Evolutionary conservation across 2,113 vertebrate species (phyloP).

Genomic region (Calonectris borealis): DNA sequence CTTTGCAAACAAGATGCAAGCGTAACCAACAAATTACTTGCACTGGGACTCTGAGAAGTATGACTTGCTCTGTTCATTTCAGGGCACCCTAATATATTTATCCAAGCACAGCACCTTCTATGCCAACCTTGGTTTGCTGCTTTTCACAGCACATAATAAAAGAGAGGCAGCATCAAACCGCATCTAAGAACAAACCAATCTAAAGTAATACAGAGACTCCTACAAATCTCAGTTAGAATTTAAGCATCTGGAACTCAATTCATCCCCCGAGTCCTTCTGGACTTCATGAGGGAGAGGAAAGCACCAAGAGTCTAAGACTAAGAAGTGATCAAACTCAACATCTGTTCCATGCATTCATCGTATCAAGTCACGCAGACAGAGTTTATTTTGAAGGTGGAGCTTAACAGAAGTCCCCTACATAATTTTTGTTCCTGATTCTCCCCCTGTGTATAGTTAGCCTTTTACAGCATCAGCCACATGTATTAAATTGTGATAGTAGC

Average conservation of each 20-base stretch:
- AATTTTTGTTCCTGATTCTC: neutral
- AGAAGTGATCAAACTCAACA: neutral
- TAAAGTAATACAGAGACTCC: neutral
- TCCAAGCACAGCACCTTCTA: neutral
- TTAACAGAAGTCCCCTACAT: neutral
- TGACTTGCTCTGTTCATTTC: fast-evolving
- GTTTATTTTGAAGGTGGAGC: neutral
- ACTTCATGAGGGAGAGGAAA: neutral
- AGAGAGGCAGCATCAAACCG: neutral
- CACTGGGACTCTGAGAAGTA: neutral
- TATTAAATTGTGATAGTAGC: neutral
- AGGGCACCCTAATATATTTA: neutral
- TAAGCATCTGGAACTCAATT: neutral
- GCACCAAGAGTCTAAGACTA: neutral
- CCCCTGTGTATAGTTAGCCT: neutral
- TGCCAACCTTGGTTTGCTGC: neutral
- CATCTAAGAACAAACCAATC: neutral
- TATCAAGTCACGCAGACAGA: neutral
- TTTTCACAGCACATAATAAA: neutral
- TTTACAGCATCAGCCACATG: neutral
- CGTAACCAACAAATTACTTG: neutral
- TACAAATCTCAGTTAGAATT: neutral
- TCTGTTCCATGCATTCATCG: neutral
- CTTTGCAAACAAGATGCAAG: neutral
- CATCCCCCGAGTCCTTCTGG: neutral